Base-by-base conservation (phyloP, 2,888 invertebrate species). In the Ophion ventricosus region DNA sequence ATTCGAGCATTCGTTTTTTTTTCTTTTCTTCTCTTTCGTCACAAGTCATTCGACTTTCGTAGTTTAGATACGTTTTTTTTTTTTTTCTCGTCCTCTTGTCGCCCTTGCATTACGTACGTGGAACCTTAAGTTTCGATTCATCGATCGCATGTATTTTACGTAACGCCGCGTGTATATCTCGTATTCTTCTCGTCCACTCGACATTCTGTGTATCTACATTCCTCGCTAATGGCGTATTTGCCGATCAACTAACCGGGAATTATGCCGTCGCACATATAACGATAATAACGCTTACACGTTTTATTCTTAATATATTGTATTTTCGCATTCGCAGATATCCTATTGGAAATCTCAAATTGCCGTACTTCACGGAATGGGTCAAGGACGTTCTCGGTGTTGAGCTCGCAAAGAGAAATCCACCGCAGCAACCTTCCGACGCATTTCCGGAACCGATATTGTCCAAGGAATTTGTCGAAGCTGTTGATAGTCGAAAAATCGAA, bases 361-460 rank as follows among this genome's bases (percentile, higher is more conserved):
- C 98, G 0, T 95, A 96, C 88, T 96, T 99, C 85, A 95, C 96
- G 17, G 94, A 96, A 87, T 99, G 98, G 97, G 98, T 97, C 29
- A 93, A 94, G 74, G 94, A 95, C 4, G 96, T 95, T 17, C 95
- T 99, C 83, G 95, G 97, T 64, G 94, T 98, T 25, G 95, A 96
- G 83, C 88, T 97, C 1, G 91, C 92, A 0, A 88, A 88, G 1
- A 91, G 89, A 0, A 92, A 94, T 1, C 92, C 94, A 14, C 92
- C 94, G 8, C 95, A 96, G 87, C 90, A 95, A 0, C 87, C 95
- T 70, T 96, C 96, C 0, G 94, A 94, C 63, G 94, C 94, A 26
- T 97, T 95, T 91, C 97, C 97, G 0, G 93, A 95, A 23, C 95
- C 97, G 72, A 94, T 95, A 25, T 92, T 97, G 11, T 95, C 96